A percentile compares a stretch with the other conserved stretches of the same genome.
Evolutionary conservation across 1,140 invertebrate species (phyloP).

Genomic region (Physella acuta): DNA sequence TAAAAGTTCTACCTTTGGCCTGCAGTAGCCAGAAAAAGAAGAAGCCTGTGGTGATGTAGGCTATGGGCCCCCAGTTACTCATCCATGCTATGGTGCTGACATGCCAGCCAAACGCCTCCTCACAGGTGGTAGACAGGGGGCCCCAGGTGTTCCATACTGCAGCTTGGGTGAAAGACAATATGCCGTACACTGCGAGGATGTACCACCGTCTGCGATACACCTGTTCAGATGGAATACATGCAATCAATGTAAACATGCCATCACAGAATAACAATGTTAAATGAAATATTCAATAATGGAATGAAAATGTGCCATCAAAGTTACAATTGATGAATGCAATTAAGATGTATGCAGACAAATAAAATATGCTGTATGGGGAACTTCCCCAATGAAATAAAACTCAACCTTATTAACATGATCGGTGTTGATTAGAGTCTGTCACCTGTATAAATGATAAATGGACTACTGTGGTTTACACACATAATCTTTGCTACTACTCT

Average conservation of each 20-base stretch:
- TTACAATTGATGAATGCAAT: not conserved
- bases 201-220: conserved; percentile 39
- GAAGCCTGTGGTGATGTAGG: conserved; percentile 59
- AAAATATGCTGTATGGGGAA: not conserved
- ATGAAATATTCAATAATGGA: not conserved
- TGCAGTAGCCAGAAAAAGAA: conserved; percentile 61
- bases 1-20: conserved; percentile 51
- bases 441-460: too few relatives aligned
- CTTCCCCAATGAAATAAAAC: not conserved
- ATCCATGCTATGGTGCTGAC: conserved; percentile 61
- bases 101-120: conserved; percentile 62
- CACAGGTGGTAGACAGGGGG: conserved; percentile 61
- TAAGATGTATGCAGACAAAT: not conserved
- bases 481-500: too few relatives aligned
- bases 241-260: not conserved
- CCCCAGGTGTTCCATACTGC: conserved; percentile 65
- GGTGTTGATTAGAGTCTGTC: too few relatives aligned
- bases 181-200: conserved; percentile 27
- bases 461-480: too few relatives aligned
- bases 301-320: not conserved
- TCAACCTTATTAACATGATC: too few relatives aligned
- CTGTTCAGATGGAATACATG: not conserved
- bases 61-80: conserved; percentile 64
- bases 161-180: conserved; percentile 27
- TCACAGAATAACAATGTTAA: not conserved